Conservation (phyloP, 2,888 invertebrate species). For the Limnephilus auricula region DNA sequence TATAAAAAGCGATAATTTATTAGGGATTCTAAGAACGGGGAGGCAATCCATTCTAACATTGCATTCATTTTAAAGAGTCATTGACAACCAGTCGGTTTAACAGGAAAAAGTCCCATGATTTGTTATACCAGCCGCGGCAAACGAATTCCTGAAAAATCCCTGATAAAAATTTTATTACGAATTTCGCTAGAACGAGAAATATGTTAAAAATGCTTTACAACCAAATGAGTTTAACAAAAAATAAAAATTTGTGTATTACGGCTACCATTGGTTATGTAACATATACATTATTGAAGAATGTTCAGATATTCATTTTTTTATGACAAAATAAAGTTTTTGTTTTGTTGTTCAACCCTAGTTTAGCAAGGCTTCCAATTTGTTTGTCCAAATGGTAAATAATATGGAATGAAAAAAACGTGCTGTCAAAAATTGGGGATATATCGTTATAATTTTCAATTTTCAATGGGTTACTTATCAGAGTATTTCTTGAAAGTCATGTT, state of each 20-base stretch:
- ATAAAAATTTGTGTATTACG: neutral
- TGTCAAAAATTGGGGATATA: too few species aligned
- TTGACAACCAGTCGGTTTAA: neutral
- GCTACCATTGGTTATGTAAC: too few species aligned
- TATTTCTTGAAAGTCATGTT: too few species aligned
- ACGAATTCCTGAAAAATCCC: neutral
- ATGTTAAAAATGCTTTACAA: neutral
- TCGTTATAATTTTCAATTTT: too few species aligned
- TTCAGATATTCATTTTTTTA: neutral
- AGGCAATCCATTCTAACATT: neutral
- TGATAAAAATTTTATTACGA: neutral
- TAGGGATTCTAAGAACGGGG: neutral
- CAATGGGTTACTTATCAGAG: too few species aligned
- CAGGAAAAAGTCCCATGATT: neutral
- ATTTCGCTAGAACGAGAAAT: neutral
- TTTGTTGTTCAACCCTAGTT: neutral
- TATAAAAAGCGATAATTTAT: neutral
- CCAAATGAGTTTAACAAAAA: neutral
- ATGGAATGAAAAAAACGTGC: too few species aligned
- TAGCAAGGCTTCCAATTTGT: neutral
- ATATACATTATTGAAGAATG: neutral
- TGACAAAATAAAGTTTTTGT: too few species aligned
- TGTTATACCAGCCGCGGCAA: neutral
- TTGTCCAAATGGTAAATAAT: neutral
- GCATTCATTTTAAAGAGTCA: neutral